Base-by-base conservation (phyloP, 2,797 vertebrate genomes). In the Pangasius djambal region DNA sequence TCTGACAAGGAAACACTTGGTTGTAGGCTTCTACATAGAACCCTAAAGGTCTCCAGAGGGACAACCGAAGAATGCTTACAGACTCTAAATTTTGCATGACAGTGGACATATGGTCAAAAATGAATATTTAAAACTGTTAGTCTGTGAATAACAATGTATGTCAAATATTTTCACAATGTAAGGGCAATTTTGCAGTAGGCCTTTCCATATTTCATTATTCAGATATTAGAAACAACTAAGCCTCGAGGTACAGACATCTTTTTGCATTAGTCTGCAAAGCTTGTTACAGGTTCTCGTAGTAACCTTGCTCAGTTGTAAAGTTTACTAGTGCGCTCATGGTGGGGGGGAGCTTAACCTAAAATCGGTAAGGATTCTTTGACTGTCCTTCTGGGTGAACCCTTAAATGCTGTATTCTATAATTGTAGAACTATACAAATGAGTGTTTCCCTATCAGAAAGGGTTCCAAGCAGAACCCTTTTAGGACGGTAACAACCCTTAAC, bases 261-360 rank as follows among this genome's bases (percentile, higher is more conserved):
- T 44, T 31, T 57, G 5, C 2, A 86, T 72, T 37, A n/a, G 28
- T 52, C 88, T 74, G 25, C 37, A 82, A 37, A 48, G 16, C 25
- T 57, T 25, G 63, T 63, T 82, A 34, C 52, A 12, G 1, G 31
- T 81, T 81, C n/a, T 50, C 4, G 10, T 65, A 65, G n/a, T n/a
- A 88, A 85, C 34, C 61, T 22, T 75, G 50, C 31, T 72, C 13
- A 18, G 48, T 74, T 89, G 74, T 1, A 70, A 86, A 70, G 16
- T 70, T 5, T n/a, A 69, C 61, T 18, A 31, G n/a, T 69, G 7
- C 44, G 20, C 6, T 67, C 55, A 61, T 59, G 18, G 55, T 18
- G 28, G 18, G 8, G 20, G 25, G 25, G 22, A 28, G 22, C 28
- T 63, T 9, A 34, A 83, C 59, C 25, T 63, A 44, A 83, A 63